Percentiles rank a stretch among this genome's conserved stretches.
Evolutionary conservation across 53 echinoderm and acorn worm species (phyloP).

Genomic region (Crossaster papposus): DNA sequence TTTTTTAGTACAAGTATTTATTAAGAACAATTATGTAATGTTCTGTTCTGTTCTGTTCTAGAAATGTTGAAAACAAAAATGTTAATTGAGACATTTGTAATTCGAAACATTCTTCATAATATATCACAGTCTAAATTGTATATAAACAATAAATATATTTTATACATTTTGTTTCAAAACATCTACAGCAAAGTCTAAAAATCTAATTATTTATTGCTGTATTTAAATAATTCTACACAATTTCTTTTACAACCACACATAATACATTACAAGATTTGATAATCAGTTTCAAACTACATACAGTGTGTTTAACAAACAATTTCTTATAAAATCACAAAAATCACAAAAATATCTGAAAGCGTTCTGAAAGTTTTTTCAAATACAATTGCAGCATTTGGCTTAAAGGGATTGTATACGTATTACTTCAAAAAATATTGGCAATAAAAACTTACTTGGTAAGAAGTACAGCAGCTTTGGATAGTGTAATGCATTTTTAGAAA

Average conservation of each 20-base stretch:
- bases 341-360: background rate
- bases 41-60: conserved; percentile 20
- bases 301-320: background rate
- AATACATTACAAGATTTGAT: conserved; percentile 8
- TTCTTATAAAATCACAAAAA: conserved; percentile 1
- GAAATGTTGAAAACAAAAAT: conserved; percentile 42
- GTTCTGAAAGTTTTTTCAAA: conserved; percentile 22
- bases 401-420: too few species aligned
- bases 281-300: conserved; percentile 1
- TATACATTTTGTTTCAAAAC: background rate
- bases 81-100: too few species aligned
- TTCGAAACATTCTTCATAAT: too few species aligned
- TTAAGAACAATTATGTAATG: background rate
- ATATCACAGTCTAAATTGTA: background rate
- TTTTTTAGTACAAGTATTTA: conserved; percentile 25
- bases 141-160: background rate
- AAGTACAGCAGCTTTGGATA: too few species aligned
- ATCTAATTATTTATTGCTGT: background rate
- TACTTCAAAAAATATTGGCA: too few species aligned
- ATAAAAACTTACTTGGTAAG: too few species aligned
- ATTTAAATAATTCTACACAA: background rate
- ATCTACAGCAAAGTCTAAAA: background rate
- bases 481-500: too few species aligned
- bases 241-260: background rate
- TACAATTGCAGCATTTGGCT: conserved; percentile 25